Evolutionary conservation across 2,113 vertebrate species (phyloP).

Genomic region (Rhinoptilus africanus): DNA sequence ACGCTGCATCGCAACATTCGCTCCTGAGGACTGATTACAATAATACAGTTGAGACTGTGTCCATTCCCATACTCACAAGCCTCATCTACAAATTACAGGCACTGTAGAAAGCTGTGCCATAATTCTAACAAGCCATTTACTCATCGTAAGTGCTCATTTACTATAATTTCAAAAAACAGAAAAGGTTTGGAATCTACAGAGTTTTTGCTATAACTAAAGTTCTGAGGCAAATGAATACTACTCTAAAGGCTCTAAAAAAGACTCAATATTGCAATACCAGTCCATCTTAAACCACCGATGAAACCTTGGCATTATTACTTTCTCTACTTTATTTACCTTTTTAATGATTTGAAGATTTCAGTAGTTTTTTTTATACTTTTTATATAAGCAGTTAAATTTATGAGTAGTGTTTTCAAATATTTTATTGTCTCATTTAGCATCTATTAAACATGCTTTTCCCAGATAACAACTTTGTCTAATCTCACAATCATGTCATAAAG

Average conservation of each 20-base stretch:
- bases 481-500: neutral
- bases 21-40: neutral
- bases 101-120: neutral
- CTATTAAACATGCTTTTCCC: neutral
- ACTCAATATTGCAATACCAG: neutral
- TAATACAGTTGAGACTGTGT: neutral
- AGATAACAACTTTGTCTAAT: neutral
- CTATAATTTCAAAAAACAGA: neutral
- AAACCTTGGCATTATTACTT: neutral
- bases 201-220: neutral
- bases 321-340: neutral
- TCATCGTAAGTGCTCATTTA: neutral
- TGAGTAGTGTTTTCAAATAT: neutral
- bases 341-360: neutral
- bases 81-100: neutral
- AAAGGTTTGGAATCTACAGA: neutral
- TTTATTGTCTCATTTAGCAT: neutral
- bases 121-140: neutral
- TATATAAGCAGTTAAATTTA: neutral
- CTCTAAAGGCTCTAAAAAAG: neutral
- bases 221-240: neutral
- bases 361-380: neutral
- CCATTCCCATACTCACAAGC: neutral
- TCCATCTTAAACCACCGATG: neutral
- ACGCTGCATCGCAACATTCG: rapidly evolving